phyloP scores from a whole-genome alignment of 2,888 invertebrate species.

The Cepaea hortensis region DNA sequence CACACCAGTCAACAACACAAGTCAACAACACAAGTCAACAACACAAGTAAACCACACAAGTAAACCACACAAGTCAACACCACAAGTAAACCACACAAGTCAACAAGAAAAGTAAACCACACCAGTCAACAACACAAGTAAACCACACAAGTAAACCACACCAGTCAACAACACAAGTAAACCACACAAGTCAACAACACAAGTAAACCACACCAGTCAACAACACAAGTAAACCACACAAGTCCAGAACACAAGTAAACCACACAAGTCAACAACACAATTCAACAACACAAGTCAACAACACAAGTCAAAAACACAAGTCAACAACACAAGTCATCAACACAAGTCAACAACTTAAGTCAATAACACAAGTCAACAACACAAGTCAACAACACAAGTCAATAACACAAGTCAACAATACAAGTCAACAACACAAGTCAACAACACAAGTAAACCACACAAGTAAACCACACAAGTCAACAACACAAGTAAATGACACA shows the following conservation, averaged over 20 bases:
- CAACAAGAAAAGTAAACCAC: neutral
- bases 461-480: no score
- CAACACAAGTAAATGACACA: neutral
- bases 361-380: neutral
- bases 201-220: neutral
- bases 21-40: neutral
- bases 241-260: neutral
- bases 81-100: no score
- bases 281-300: neutral
- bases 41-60: neutral
- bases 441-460: neutral
- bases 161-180: neutral
- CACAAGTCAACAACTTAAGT: no score
- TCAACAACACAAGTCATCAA: neutral
- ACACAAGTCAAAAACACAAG: neutral
- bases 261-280: neutral
- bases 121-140: neutral
- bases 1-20: no score
- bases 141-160: neutral
- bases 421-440: neutral
- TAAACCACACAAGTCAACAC: neutral
- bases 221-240: neutral
- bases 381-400: neutral
- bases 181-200: neutral
- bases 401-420: neutral